Base-by-base conservation (phyloP, 2,797 vertebrate species). In the Erpetoichthys calabaricus region DNA sequence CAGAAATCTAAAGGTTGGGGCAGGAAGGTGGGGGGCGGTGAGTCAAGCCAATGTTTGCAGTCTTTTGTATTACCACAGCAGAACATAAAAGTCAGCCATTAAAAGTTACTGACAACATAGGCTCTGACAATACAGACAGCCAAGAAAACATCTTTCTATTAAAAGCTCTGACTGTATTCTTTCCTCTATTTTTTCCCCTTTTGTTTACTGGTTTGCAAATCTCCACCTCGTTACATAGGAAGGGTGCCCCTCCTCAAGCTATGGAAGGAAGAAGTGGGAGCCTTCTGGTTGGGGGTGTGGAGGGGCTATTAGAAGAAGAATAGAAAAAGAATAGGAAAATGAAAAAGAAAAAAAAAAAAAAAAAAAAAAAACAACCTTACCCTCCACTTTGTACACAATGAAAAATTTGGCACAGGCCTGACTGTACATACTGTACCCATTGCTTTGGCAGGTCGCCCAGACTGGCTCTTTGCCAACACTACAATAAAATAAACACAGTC, bases 401-500 rank as follows among this genome's bases (percentile, higher is more conserved):
- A 83, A 86, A 86, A 81, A 82, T 76, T 87, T 93, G 92, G 92
- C 91, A 82, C 78, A 45, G 77, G 67, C 68, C 74, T 83, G 80
- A 94, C 93, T 96, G 93, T 97, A 95, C 92, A 90, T 95, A 97
- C 94, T 97, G 94, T 97, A 97, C 93, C 90, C 87, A 84, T 80
- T 77, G 78, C 62, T 63, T 82, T 93, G 92, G 89, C 91, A 70
- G 63, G 42, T 61, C n/a, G 92, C 89, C 85, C 91, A 89, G 87
- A 69, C 64, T 83, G 92, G 91, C 78, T 0, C n/a, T 0, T 57
- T 1, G 90, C 92, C 94, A 94, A 71, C 61, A 51, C 74, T 74
- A 84, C 82, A 79, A 78, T 84, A 87, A 75, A 81, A 91, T 87
- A 90, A 87, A 86, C 86, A 85, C 4, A 64, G 75, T 78, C 80